Conservation (phyloP, 30 jellyfish, hydroid and myxozoan species). For the Chrysaora quinquecirrha region DNA sequence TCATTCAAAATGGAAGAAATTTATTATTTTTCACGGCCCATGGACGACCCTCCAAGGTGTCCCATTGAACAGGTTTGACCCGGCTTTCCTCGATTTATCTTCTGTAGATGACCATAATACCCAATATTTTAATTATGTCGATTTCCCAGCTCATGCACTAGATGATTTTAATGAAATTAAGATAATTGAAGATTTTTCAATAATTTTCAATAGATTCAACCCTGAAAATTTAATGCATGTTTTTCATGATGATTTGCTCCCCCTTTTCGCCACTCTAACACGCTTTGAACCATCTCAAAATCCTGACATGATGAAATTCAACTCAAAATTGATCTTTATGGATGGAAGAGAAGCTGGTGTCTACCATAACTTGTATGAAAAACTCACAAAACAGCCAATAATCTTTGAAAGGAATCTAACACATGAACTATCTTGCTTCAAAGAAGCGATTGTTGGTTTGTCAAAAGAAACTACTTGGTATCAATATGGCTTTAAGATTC, state of each 20-base stretch:
- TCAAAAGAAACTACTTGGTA: slow-evolving; percentile 91
- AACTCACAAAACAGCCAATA: background rate
- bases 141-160: slow-evolving; percentile 56
- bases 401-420: slow-evolving; percentile 22
- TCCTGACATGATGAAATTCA: background rate
- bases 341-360: slow-evolving; percentile 88
- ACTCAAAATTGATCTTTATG: slow-evolving; percentile 56
- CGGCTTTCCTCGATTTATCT: slow-evolving; percentile 77
- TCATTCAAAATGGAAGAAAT: slow-evolving; percentile 28
- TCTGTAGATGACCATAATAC: slow-evolving; percentile 89
- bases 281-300: background rate
- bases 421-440: slow-evolving; percentile 64
- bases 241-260: slow-evolving; percentile 90
- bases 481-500: slow-evolving; percentile 85
- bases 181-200: slow-evolving; percentile 9
- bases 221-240: slow-evolving; percentile 97
- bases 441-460: slow-evolving; percentile 79
- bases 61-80: slow-evolving; percentile 64
- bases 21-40: slow-evolving; percentile 77
- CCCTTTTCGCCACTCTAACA: slow-evolving; percentile 62
- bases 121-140: slow-evolving; percentile 73
- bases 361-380: slow-evolving; percentile 59
- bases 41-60: slow-evolving; percentile 38
- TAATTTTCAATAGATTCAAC: slow-evolving; percentile 84
- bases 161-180: slow-evolving; percentile 3